phyloP scores from a whole-genome alignment of 2,888 invertebrate species.

The Cheilosia vulpina region DNA sequence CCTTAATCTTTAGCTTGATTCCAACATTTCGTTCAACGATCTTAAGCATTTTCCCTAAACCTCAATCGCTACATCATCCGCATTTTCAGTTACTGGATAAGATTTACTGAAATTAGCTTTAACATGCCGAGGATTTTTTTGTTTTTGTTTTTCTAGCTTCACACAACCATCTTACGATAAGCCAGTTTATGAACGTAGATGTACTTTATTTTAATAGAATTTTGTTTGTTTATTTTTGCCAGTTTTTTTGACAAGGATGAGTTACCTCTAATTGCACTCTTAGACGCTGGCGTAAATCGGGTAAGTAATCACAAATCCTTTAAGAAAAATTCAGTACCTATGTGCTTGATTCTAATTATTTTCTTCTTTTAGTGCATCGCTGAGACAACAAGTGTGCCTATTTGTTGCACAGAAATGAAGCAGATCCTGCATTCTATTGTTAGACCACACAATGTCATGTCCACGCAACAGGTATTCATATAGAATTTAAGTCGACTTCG shows the following conservation, averaged over 20 bases:
- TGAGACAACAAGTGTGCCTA: conserved; percentile 86
- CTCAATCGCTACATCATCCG: no score
- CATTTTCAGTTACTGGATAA: no score
- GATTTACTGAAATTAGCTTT: no score
- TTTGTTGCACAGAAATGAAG: conserved; percentile 88
- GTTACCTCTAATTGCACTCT: conserved; percentile 89
- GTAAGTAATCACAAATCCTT: conserved; percentile 85
- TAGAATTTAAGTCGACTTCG: background rate
- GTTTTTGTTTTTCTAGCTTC: background rate
- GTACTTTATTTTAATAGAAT: background rate
- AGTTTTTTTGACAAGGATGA: conserved; percentile 94
- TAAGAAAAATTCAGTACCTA: background rate
- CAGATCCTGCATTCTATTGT: conserved; percentile 92
- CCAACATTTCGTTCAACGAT: no score
- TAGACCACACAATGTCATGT: conserved; percentile 89
- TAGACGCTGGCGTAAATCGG: conserved; percentile 94
- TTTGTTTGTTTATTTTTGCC: conserved; percentile 82
- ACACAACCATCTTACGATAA: no score
- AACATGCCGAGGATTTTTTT: background rate
- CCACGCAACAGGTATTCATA: conserved; percentile 85
- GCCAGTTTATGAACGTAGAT: no score
- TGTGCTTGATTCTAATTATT: conserved; percentile 1
- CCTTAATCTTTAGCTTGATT: no score
- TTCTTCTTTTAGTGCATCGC: conserved; percentile 86
- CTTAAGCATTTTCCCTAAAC: no score